phyloP scores from a whole-genome alignment of 2,113 vertebrate species.

The Micronisus gabar region DNA sequence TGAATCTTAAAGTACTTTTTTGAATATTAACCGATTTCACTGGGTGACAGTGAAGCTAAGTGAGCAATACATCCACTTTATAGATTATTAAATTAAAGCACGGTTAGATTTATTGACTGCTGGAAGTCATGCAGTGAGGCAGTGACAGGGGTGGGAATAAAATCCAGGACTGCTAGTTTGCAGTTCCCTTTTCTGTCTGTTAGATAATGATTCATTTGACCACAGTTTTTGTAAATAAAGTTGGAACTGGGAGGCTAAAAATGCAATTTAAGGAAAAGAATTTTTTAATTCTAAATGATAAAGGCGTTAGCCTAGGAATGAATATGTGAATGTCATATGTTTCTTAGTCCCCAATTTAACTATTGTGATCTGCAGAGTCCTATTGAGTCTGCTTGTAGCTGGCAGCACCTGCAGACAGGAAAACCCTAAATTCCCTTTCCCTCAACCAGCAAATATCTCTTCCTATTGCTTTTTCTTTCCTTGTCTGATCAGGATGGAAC shows the following conservation, averaged over 20 bases:
- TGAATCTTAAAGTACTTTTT: neutral
- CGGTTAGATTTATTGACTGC: neutral
- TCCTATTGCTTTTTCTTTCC: neutral
- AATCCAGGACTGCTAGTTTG: neutral
- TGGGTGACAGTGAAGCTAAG: neutral
- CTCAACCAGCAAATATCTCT: neutral
- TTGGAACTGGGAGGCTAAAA: neutral
- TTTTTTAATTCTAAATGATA: neutral
- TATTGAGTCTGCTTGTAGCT: neutral
- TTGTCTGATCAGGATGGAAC: neutral
- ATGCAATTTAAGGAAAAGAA: neutral
- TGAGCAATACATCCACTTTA: neutral
- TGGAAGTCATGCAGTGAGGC: neutral
- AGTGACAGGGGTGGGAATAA: neutral
- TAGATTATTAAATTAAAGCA: neutral
- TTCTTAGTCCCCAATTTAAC: neutral
- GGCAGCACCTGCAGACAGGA: neutral
- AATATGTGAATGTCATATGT: fast-evolving
- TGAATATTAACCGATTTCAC: neutral
- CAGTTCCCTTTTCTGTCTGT: neutral
- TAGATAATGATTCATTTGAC: neutral
- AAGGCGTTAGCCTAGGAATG: neutral
- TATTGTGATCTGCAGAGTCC: neutral
- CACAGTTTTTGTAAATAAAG: neutral
- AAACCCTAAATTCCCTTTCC: neutral